Evolutionary conservation across 2,797 vertebrate genomes (phyloP).

Genomic region (Odontamblyopus lacepedii): DNA sequence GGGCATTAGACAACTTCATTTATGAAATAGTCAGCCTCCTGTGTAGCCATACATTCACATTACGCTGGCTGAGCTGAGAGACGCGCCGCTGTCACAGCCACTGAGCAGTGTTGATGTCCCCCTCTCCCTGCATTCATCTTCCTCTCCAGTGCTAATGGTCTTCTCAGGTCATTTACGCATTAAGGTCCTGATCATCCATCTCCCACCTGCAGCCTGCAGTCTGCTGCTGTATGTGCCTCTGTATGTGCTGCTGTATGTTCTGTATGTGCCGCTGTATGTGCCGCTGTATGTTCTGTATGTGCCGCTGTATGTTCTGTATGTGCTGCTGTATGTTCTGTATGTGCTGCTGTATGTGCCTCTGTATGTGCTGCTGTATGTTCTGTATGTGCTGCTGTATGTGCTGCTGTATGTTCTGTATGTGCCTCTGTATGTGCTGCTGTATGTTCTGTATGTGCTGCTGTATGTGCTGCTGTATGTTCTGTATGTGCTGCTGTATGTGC

Average conservation of each 20-base stretch:
- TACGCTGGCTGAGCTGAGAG: constrained; percentile 70
- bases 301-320: background rate
- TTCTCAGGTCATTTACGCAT: constrained; percentile 75
- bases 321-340: background rate
- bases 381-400: too few relatives aligned
- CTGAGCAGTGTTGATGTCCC: constrained; percentile 76
- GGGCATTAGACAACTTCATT: constrained; percentile 79
- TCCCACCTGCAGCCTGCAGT: constrained; percentile 58
- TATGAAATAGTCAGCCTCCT: constrained; percentile 76
- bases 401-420: background rate
- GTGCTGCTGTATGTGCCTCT: constrained; percentile 20
- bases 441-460: constrained; percentile 18
- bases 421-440: constrained; percentile 16
- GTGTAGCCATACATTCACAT: constrained; percentile 77
- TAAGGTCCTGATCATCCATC: constrained; percentile 68
- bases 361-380: constrained; percentile 1
- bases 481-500: too few relatives aligned
- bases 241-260: constrained; percentile 10
- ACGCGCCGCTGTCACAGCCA: constrained; percentile 68
- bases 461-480: too few relatives aligned
- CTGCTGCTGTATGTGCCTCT: constrained; percentile 24
- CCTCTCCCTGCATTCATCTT: constrained; percentile 75
- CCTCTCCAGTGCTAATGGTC: constrained; percentile 71
- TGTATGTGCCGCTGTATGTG: constrained; percentile 5
- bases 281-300: background rate